Percentiles rank a stretch among this genome's conserved stretches.
phyloP scores from a whole-genome alignment of 2,888 invertebrate species.

The Tromatobia lineatoria region DNA sequence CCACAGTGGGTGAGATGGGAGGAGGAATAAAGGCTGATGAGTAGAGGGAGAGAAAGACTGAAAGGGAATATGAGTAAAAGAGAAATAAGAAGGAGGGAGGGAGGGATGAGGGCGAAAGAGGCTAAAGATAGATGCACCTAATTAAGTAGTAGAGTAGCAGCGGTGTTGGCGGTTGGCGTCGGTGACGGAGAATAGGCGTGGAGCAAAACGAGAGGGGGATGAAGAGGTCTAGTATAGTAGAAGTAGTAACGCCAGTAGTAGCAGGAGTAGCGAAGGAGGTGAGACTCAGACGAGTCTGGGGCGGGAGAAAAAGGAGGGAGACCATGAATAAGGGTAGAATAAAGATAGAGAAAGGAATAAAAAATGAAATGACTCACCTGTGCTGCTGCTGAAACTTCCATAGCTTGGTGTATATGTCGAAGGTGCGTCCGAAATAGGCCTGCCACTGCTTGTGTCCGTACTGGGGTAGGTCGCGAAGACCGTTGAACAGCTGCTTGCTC shows the following conservation, averaged over 20 bases:
- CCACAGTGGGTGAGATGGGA: constrained; percentile 27
- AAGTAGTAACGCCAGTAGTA: constrained; percentile 31
- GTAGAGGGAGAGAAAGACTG: constrained; percentile 37
- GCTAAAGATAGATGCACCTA: constrained; percentile 47
- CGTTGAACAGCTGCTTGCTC: constrained; percentile 98
- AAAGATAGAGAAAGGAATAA: constrained; percentile 3
- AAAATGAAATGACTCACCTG: constrained; percentile 86
- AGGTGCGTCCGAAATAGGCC: constrained; percentile 97
- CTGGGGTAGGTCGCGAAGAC: constrained; percentile 97
- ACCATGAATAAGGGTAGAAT: constrained; percentile 23
- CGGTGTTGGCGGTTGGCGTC: not conserved
- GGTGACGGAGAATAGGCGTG: constrained; percentile 25
- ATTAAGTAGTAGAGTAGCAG: constrained; percentile 53
- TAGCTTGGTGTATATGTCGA: constrained; percentile 98
- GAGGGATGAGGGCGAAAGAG: not conserved
- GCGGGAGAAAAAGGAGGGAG: constrained; percentile 41
- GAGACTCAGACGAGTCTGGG: constrained; percentile 1
- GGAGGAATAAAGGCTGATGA: constrained; percentile 34
- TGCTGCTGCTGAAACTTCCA: constrained; percentile 99
- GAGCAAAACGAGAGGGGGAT: constrained; percentile 18
- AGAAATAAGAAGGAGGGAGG: not conserved
- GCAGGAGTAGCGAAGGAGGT: constrained; percentile 1
- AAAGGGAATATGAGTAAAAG: constrained; percentile 8
- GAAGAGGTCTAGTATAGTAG: constrained; percentile 27
- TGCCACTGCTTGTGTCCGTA: constrained; percentile 99